Conservation (phyloP, 2,113 vertebrate genomes). For the Tragelaphus scriptus region DNA sequence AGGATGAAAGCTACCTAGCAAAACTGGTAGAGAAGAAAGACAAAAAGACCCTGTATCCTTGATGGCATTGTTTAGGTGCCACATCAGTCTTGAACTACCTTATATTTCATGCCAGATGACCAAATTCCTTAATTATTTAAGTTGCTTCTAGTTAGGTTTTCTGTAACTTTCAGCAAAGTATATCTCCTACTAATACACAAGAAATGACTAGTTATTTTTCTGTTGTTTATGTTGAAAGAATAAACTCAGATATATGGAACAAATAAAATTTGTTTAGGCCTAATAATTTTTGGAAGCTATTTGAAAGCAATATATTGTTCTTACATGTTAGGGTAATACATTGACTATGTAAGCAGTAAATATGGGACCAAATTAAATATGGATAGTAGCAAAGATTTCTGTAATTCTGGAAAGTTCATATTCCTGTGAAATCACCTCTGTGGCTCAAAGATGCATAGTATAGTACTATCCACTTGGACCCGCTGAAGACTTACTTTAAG, state of each 20-base stretch:
- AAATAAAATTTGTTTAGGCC: constrained; percentile 1
- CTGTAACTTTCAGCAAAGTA: not conserved
- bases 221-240: not conserved
- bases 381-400: not conserved
- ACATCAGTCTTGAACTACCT: not conserved
- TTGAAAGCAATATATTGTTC: not conserved
- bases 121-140: not conserved
- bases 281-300: constrained; percentile 15
- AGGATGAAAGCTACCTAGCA: not conserved
- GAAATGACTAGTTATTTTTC: not conserved
- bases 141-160: not conserved
- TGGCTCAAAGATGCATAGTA: not conserved
- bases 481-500: not conserved
- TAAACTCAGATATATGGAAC: not conserved
- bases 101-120: not conserved
- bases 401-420: not conserved
- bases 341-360: not conserved
- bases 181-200: not conserved
- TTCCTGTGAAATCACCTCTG: not conserved
- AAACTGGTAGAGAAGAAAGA: not conserved
- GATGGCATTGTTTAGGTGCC: not conserved
- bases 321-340: not conserved
- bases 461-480: not conserved
- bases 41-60: not conserved
- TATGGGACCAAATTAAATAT: not conserved